phyloP scores from a whole-genome alignment of 2,797 vertebrate genomes.

The Lagocephalus sceleratus region DNA sequence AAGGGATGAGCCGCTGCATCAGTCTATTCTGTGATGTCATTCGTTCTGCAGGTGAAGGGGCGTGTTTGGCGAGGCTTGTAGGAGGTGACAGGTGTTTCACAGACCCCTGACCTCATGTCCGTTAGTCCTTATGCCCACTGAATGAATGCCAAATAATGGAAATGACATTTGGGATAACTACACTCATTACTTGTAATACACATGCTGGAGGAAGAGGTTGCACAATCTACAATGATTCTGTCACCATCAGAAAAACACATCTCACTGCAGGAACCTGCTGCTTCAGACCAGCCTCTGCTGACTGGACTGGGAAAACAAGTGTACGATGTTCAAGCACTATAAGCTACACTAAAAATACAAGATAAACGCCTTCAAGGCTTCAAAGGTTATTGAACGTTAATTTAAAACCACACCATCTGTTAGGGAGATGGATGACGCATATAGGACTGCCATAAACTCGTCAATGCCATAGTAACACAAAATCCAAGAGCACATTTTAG shows the following conservation, averaged over 20 bases:
- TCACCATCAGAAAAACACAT: slow-evolving; percentile 49
- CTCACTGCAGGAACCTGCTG: slow-evolving; percentile 18
- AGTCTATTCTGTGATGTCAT: too few relatives aligned
- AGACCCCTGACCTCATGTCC: slow-evolving; percentile 53
- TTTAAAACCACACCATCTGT: slow-evolving; percentile 49
- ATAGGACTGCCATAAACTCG: slow-evolving; percentile 29
- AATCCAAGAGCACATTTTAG: slow-evolving; percentile 23
- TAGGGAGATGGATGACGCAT: slow-evolving; percentile 32
- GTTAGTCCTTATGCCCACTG: slow-evolving; percentile 50
- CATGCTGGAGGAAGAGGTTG: slow-evolving; percentile 25
- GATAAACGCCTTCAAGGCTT: slow-evolving; percentile 52
- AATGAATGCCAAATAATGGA: slow-evolving; percentile 50
- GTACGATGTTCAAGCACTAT: slow-evolving; percentile 53
- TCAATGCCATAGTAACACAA: slow-evolving; percentile 39
- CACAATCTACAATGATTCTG: slow-evolving; percentile 21
- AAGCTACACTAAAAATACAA: slow-evolving; percentile 38
- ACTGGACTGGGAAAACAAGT: slow-evolving; percentile 43
- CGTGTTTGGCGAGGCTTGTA: slow-evolving; percentile 21
- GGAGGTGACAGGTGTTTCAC: slow-evolving; percentile 49
- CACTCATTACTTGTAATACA: slow-evolving; percentile 18
- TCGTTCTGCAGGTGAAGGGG: slow-evolving; percentile 17
- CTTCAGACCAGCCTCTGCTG: slow-evolving; percentile 34
- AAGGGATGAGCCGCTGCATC: too few relatives aligned
- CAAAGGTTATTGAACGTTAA: slow-evolving; percentile 50
- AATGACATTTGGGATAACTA: slow-evolving; percentile 42